Percentiles rank a stretch among this genome's conserved stretches.
Evolutionary conservation across 2,797 vertebrate species (phyloP).

Genomic region (Myoxocephalus aenaeus): DNA sequence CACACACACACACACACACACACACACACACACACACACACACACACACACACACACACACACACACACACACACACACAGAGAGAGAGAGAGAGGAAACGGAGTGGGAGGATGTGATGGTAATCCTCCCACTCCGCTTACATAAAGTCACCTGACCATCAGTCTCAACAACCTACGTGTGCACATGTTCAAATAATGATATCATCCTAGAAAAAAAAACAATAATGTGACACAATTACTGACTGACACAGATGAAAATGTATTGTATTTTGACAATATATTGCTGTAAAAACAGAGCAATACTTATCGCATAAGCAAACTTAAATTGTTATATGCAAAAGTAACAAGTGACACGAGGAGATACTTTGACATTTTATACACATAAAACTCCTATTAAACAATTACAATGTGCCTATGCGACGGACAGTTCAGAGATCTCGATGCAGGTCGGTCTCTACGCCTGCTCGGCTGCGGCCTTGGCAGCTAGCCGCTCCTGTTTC

Average conservation of each 20-base stretch:
- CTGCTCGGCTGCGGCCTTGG: slow-evolving; percentile 59
- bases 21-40: slow-evolving; percentile 7
- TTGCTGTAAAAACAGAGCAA: slow-evolving; percentile 31
- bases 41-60: slow-evolving; percentile 6
- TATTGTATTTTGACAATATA: slow-evolving; percentile 35
- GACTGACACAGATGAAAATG: slow-evolving; percentile 21
- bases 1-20: slow-evolving; percentile 7
- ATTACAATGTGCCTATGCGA: slow-evolving; percentile 20
- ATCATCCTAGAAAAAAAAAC: slow-evolving; percentile 23
- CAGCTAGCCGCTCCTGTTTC: slow-evolving; percentile 72
- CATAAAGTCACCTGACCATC: slow-evolving; percentile 50
- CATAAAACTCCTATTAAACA: not conserved
- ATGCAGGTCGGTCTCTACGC: slow-evolving; percentile 23
- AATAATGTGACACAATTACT: slow-evolving; percentile 2
- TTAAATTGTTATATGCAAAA: slow-evolving; percentile 48
- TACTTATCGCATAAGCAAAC: slow-evolving; percentile 19
- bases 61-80: slow-evolving; percentile 2
- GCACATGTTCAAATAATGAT: slow-evolving; percentile 23
- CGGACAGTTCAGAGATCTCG: slow-evolving; percentile 12
- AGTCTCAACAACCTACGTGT: slow-evolving; percentile 27
- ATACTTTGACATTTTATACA: slow-evolving; percentile 18
- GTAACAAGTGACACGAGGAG: slow-evolving; percentile 11
- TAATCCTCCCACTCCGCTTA: not conserved
- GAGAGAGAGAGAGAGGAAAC: slow-evolving; percentile 44
- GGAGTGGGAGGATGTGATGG: slow-evolving; percentile 65